These are phyloP conservation scores for Pristionchus japonicus DNA, from an alignment of 2,888 invertebrate genomes.

Conservation along the genomic window DNA sequence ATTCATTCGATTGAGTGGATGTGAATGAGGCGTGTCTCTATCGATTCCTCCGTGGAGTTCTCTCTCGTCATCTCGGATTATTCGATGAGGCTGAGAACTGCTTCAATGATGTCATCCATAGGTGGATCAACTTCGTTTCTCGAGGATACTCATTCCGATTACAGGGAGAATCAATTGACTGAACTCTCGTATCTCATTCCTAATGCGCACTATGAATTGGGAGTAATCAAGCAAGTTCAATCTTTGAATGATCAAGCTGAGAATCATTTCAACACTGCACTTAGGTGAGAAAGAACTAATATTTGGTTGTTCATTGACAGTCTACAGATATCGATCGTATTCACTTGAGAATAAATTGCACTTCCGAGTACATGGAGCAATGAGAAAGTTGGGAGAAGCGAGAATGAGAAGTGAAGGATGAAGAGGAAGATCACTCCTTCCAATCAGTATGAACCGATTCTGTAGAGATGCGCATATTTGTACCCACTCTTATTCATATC, in stretches of 20 bases:
- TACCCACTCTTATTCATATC: not conserved
- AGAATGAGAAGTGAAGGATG: not conserved
- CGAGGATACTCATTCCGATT: too few relatives aligned
- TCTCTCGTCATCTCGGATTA: conserved; percentile 85
- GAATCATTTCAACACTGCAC: not conserved
- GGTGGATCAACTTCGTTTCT: too few relatives aligned
- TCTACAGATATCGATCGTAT: conserved; percentile 53
- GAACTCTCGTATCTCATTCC: conserved; percentile 89
- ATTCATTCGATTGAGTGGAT: conserved; percentile 48
- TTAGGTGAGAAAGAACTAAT: conserved; percentile 31
- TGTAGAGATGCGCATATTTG: too few relatives aligned
- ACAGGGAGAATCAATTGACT: conserved; percentile 80
- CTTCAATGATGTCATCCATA: conserved; percentile 81
- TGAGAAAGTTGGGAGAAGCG: conserved; percentile 54
- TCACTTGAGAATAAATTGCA: conserved; percentile 73
- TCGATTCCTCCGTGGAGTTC: conserved; percentile 86
- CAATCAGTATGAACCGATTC: not conserved
- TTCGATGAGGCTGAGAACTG: conserved; percentile 86
- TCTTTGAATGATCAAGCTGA: not conserved
- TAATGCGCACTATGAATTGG: conserved; percentile 89
- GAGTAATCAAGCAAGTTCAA: conserved; percentile 80
- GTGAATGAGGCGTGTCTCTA: conserved; percentile 78
- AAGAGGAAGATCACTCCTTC: not conserved
- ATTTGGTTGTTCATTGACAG: not conserved
- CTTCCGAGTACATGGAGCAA: conserved; percentile 70